Percentiles rank a stretch among this genome's conserved stretches.
Conservation (phyloP, 2,888 invertebrate species). For the Drosophila helvetica region DNA sequence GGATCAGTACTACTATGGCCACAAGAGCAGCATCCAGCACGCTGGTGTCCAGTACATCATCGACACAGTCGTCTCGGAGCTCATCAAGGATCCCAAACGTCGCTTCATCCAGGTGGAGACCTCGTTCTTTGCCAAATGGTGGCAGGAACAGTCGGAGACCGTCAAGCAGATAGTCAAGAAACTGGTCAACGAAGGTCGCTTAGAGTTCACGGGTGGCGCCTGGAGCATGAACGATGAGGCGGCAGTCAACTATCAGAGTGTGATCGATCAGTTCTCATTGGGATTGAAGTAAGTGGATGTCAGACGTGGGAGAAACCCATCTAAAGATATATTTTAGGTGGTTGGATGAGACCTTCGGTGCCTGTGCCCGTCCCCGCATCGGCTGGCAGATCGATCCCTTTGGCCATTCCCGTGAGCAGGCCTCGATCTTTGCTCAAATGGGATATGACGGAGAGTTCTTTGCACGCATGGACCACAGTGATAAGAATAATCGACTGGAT, state of each 20-base stretch:
- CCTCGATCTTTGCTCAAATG: slow-evolving; percentile 91
- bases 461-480: slow-evolving; percentile 94
- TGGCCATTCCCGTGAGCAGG: slow-evolving; percentile 94
- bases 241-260: slow-evolving; percentile 88
- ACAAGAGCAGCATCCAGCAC: slow-evolving; percentile 88
- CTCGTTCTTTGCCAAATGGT: slow-evolving; percentile 94
- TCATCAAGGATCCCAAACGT: slow-evolving; percentile 88
- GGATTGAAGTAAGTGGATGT: slow-evolving; percentile 85
- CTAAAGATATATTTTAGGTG: slow-evolving; percentile 79
- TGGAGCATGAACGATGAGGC: slow-evolving; percentile 95
- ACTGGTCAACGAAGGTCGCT: slow-evolving; percentile 89
- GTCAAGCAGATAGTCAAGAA: slow-evolving; percentile 86
- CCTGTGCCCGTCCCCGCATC: slow-evolving; percentile 90
- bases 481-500: slow-evolving; percentile 87
- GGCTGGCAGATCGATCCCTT: slow-evolving; percentile 96
- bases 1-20: slow-evolving; percentile 95
- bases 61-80: slow-evolving; percentile 91
- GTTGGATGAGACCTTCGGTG: slow-evolving; percentile 89
- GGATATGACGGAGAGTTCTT: slow-evolving; percentile 95
- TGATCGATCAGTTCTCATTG: slow-evolving; percentile 89
- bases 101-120: slow-evolving; percentile 96
- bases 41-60: slow-evolving; percentile 96
- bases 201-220: slow-evolving; percentile 91
- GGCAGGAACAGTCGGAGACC: slow-evolving; percentile 88
- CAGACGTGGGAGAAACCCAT: neutral